phyloP scores from a whole-genome alignment of 2,113 vertebrate genomes.

The Gymnocephalus cernua region DNA sequence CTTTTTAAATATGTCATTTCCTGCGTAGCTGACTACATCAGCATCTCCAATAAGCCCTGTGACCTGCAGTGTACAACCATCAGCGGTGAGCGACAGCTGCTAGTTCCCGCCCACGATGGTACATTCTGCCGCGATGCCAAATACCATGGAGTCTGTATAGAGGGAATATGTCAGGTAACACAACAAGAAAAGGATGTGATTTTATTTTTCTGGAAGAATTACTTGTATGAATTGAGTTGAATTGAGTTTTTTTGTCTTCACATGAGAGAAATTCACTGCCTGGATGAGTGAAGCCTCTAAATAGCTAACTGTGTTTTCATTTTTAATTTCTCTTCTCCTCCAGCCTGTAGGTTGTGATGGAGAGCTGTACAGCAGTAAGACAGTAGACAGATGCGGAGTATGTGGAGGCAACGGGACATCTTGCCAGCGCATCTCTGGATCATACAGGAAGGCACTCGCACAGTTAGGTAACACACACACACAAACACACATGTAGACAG shows the following conservation, averaged over 20 bases:
- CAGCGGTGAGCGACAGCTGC: constrained; percentile 89
- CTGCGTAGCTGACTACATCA: constrained; percentile 90
- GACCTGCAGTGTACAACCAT: constrained; percentile 92
- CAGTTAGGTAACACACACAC: constrained; percentile 91
- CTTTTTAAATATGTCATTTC: constrained; percentile 24
- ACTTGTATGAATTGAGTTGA: no score
- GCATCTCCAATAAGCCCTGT: constrained; percentile 93
- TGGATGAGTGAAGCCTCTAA: not conserved
- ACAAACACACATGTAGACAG: constrained; percentile 58
- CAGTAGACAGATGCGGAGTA: constrained; percentile 89
- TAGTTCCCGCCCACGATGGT: constrained; percentile 90
- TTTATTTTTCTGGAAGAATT: not conserved
- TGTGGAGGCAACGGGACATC: constrained; percentile 90
- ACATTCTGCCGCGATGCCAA: constrained; percentile 89
- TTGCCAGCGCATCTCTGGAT: constrained; percentile 90
- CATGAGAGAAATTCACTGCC: not conserved
- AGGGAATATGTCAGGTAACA: constrained; percentile 91
- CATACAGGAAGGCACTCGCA: constrained; percentile 90
- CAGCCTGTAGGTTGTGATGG: constrained; percentile 92
- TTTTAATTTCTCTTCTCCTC: constrained; percentile 26
- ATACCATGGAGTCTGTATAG: constrained; percentile 90
- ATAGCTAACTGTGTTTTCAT: not conserved
- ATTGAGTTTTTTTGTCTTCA: not conserved
- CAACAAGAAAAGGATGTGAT: not conserved
- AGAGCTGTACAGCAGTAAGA: constrained; percentile 87